A percentile compares a stretch with the other conserved stretches of the same genome.
These are phyloP conservation scores for Ophion ventricosus DNA, from an alignment of 2,888 invertebrate species.

Conservation along the genomic window DNA sequence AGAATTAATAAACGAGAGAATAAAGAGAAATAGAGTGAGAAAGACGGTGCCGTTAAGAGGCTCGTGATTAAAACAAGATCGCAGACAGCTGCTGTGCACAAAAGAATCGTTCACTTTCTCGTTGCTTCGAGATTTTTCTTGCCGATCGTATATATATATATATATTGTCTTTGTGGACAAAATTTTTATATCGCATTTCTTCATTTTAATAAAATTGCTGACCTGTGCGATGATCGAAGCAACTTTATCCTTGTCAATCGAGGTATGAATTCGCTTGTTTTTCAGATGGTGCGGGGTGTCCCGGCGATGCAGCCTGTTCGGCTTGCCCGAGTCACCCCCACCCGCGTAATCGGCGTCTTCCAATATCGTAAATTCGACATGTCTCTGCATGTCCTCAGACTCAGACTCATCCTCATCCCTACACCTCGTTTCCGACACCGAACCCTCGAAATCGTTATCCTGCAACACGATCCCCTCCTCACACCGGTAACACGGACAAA, in stretches of 20 bases:
- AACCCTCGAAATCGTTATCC: constrained; percentile 83
- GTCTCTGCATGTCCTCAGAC: constrained; percentile 85
- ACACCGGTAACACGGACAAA: constrained; percentile 57
- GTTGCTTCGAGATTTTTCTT: constrained; percentile 50
- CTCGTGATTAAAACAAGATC: constrained; percentile 55
- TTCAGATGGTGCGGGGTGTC: constrained; percentile 99
- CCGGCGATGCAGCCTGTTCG: constrained; percentile 91
- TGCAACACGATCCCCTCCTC: constrained; percentile 73
- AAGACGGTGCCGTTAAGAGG: constrained; percentile 51
- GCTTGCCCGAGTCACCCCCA: constrained; percentile 84
- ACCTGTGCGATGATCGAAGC: constrained; percentile 89
- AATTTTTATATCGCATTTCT: neutral
- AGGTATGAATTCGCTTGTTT: constrained; percentile 94
- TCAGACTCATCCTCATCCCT: constrained; percentile 86
- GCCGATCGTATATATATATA: neutral
- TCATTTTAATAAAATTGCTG: constrained; percentile 74
- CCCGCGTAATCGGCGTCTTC: constrained; percentile 83
- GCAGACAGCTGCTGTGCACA: constrained; percentile 64
- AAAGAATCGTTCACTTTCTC: constrained; percentile 48
- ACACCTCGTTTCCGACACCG: constrained; percentile 86
- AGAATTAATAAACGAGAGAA: constrained; percentile 24
- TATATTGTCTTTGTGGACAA: constrained; percentile 4
- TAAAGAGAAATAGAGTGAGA: constrained; percentile 32
- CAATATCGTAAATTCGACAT: constrained; percentile 81
- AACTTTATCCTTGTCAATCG: constrained; percentile 89